These are phyloP conservation scores for Agrochola circellaris DNA, from an alignment of 2,888 invertebrate species.

Conservation along the genomic window DNA sequence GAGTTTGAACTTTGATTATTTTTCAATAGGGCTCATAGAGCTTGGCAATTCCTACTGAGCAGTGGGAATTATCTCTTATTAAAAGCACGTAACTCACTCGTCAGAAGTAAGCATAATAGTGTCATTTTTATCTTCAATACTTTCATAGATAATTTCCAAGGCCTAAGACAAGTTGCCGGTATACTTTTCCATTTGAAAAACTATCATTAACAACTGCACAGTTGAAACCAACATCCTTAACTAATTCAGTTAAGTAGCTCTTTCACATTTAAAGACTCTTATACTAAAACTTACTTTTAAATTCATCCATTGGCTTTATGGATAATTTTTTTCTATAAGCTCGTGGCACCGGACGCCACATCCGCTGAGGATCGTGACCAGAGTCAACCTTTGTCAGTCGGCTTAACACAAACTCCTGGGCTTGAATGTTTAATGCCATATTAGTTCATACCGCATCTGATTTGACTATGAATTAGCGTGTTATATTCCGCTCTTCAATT, in stretches of 20 bases:
- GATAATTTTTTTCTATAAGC: conserved; percentile 69
- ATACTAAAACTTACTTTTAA: conserved; percentile 63
- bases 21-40: neutral
- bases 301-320: conserved; percentile 67
- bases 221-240: conserved; percentile 2
- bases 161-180: too few relatives aligned
- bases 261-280: conserved; percentile 35
- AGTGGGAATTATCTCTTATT: neutral
- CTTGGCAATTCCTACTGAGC: too few relatives aligned
- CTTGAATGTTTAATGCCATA: conserved; percentile 85
- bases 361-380: conserved; percentile 86
- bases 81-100: neutral
- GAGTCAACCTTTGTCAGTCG: conserved; percentile 74
- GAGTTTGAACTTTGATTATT: neutral
- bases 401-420: conserved; percentile 76
- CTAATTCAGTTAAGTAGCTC: conserved; percentile 1
- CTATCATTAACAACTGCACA: neutral
- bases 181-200: neutral
- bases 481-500: conserved; percentile 52
- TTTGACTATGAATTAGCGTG: conserved; percentile 64
- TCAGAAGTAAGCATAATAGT: neutral
- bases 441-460: conserved; percentile 78
- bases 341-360: conserved; percentile 84
- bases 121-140: neutral
- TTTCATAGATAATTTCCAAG: neutral